These are phyloP conservation scores for Virgularia gustaviana DNA, from an alignment of 92 coral and sea anemone species.

Conservation along the genomic window DNA sequence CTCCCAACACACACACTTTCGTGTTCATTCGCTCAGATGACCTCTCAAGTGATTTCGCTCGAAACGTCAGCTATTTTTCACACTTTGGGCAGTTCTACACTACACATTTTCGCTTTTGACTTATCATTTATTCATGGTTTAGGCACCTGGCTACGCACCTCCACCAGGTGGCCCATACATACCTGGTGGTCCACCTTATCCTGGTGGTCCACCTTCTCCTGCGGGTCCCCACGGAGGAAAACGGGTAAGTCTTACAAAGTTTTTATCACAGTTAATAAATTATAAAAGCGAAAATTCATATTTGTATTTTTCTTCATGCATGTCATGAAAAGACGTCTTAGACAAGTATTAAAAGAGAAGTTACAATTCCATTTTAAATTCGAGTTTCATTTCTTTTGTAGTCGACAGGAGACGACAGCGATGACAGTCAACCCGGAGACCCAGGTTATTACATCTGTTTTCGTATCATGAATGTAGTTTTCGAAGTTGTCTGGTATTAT, in stretches of 20 bases:
- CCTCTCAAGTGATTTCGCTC: too few species aligned
- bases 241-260: constrained; percentile 28
- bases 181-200: background rate
- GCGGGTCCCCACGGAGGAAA: too few species aligned
- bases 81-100: background rate
- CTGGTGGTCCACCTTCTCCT: constrained; percentile 20
- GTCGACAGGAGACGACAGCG: constrained; percentile 32
- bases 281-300: too few species aligned
- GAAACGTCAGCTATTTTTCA: too few species aligned
- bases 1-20: constrained; percentile 2
- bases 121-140: background rate
- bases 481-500: background rate
- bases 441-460: constrained; percentile 7
- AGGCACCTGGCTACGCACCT: background rate
- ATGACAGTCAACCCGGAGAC: constrained; percentile 38
- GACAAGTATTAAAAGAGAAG: too few species aligned
- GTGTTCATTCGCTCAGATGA: too few species aligned
- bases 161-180: constrained; percentile 47
- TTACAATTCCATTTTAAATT: too few species aligned
- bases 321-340: too few species aligned
- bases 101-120: background rate
- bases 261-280: too few species aligned
- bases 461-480: background rate
- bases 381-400: background rate
- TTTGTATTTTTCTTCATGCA: too few species aligned